A percentile compares a stretch with the other conserved stretches of the same genome.
Conservation (phyloP, 2,797 vertebrate genomes). For the Tenualosa ilisha region DNA sequence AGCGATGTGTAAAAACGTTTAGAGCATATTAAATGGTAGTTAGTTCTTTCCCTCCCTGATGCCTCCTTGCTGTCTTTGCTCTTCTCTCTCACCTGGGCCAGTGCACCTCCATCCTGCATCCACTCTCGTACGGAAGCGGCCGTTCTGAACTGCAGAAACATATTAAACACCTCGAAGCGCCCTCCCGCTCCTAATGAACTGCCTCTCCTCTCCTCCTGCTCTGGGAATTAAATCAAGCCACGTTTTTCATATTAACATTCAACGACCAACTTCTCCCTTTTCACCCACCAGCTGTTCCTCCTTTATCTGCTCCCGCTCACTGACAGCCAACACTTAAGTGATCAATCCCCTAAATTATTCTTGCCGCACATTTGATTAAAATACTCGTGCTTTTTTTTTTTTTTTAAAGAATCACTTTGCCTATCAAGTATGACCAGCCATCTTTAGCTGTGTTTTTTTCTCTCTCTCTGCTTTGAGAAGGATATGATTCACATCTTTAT, state of each 20-base stretch:
- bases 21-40: neutral
- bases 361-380: constrained; percentile 56
- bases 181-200: constrained; percentile 76
- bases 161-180: constrained; percentile 72
- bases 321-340: constrained; percentile 80
- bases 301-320: constrained; percentile 79
- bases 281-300: constrained; percentile 84
- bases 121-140: constrained; percentile 60
- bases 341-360: constrained; percentile 82
- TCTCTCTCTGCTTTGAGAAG: neutral
- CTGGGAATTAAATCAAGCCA: constrained; percentile 41
- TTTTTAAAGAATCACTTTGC: constrained; percentile 16
- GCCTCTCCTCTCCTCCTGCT: constrained; percentile 64
- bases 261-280: constrained; percentile 72
- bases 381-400: constrained; percentile 28
- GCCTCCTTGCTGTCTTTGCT: neutral
- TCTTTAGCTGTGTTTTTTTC: neutral
- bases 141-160: constrained; percentile 61
- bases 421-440: constrained; percentile 18
- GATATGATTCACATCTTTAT: constrained; percentile 1
- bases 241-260: constrained; percentile 74
- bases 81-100: constrained; percentile 30
- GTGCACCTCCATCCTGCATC: constrained; percentile 70
- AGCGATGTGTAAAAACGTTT: neutral
- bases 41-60: neutral